Evolutionary conservation across 2,888 invertebrate genomes (phyloP), one percentile per base, ranked within the genome.

Genomic region (Homarus gammarus): DNA sequence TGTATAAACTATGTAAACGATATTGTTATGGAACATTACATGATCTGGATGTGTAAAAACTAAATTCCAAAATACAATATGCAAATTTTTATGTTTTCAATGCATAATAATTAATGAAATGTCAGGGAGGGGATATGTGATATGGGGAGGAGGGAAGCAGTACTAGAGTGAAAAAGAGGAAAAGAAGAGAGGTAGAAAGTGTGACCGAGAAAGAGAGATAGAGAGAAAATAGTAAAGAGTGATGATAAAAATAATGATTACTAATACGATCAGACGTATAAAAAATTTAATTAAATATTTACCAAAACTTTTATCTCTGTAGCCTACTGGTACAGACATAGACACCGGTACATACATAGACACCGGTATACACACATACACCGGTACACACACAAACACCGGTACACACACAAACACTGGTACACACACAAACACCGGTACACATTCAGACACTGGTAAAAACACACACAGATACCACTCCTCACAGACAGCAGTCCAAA

Each of bases 301-400:
- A n/a, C n/a, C n/a, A n/a, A n/a, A n/a, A n/a, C n/a, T n/a, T n/a
- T n/a, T n/a, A n/a, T n/a, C n/a, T n/a, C n/a, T n/a, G n/a, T n/a
- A n/a, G n/a, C n/a, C n/a, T n/a, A n/a, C n/a, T n/a, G n/a, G n/a
- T n/a, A 70, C 70, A 70, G 15, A 70, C 27, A 70, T 15, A 70
- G 3, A 70, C 3, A 70, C 27, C 18, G 15, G 27, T 8, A 70
- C 3, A 70, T 27, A 70, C 15, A 70, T 27, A 70, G 31, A 70
- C 36, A 70, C n/a, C n/a, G n/a, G n/a, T n/a, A n/a, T n/a, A n/a
- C n/a, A n/a, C n/a, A n/a, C n/a, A n/a, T 27, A 70, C 15, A 70
- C 36, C 18, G 31, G 36, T 6, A 70, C 49, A 77, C 40, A 77
- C 40, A 77, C 51, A 78, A n/a, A 77, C 49, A 77, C 49, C 18